Percentiles rank a stretch among this genome's conserved stretches.
Evolutionary conservation across 2,113 vertebrate genomes (phyloP).

Genomic region (Columba livia): DNA sequence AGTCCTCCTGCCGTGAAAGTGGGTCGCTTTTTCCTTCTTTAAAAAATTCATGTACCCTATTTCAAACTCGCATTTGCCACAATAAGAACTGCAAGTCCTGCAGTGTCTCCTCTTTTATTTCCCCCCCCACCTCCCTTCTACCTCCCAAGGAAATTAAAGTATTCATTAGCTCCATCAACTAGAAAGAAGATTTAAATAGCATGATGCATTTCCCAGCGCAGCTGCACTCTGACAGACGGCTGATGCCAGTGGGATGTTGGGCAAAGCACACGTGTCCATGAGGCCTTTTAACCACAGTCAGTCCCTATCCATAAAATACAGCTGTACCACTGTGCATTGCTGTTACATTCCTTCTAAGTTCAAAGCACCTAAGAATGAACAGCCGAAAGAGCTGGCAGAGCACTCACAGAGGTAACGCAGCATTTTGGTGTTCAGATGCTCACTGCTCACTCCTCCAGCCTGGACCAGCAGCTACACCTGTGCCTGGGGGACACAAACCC

Average conservation of each 20-base stretch:
- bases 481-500: neutral
- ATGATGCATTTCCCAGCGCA: neutral
- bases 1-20: neutral
- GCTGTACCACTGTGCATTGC: too few relatives aligned
- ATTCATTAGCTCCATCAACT: neutral
- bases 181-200: neutral
- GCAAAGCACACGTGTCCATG: accelerated
- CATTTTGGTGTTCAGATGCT: neutral
- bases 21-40: neutral
- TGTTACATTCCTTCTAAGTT: neutral
- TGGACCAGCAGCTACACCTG: neutral
- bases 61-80: neutral
- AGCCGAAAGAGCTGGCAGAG: neutral
- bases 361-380: neutral
- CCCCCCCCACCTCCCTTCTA: neutral
- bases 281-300: neutral
- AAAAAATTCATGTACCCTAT: neutral
- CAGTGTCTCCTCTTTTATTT: neutral
- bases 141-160: neutral
- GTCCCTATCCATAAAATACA: neutral
- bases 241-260: neutral
- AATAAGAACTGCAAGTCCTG: neutral
- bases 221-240: neutral
- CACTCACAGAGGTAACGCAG: neutral
- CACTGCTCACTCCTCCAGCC: neutral